Percentiles rank a stretch among this genome's conserved stretches.
phyloP scores from a whole-genome alignment of 2,797 vertebrate species.

The Danio albolineatus region DNA sequence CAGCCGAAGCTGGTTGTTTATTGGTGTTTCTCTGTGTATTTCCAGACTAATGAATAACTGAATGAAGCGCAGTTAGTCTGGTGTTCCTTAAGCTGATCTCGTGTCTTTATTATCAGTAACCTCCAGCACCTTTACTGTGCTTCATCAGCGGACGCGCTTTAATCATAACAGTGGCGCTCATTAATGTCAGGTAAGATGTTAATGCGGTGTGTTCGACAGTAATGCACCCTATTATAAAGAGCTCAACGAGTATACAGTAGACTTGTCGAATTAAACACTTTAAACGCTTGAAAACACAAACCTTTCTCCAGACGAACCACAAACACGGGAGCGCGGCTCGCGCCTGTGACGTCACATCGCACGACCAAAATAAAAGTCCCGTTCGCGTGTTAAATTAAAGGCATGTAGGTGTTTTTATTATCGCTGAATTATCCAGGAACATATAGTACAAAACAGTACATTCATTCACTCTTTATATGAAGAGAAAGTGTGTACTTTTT shows the following conservation, averaged over 20 bases:
- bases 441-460: too few relatives aligned
- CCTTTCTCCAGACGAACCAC: constrained; percentile 11
- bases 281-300: constrained; percentile 20
- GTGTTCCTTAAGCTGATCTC: background rate
- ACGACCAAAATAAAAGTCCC: background rate
- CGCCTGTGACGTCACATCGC: background rate
- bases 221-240: too few relatives aligned
- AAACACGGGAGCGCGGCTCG: background rate
- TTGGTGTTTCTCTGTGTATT: too few relatives aligned
- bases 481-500: too few relatives aligned
- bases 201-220: background rate
- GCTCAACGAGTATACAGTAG: background rate
- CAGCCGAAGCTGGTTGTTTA: too few relatives aligned
- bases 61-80: too few relatives aligned
- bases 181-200: background rate
- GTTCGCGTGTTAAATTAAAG: background rate
- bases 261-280: background rate
- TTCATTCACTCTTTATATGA: too few relatives aligned
- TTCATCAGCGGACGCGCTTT: background rate
- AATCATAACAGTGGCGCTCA: too few relatives aligned
- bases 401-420: too few relatives aligned
- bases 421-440: too few relatives aligned
- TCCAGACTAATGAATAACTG: too few relatives aligned
- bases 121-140: background rate
- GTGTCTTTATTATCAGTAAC: too few relatives aligned